Evolutionary conservation across 2,113 vertebrate species (phyloP).

Genomic region (Excalfactoria chinensis): DNA sequence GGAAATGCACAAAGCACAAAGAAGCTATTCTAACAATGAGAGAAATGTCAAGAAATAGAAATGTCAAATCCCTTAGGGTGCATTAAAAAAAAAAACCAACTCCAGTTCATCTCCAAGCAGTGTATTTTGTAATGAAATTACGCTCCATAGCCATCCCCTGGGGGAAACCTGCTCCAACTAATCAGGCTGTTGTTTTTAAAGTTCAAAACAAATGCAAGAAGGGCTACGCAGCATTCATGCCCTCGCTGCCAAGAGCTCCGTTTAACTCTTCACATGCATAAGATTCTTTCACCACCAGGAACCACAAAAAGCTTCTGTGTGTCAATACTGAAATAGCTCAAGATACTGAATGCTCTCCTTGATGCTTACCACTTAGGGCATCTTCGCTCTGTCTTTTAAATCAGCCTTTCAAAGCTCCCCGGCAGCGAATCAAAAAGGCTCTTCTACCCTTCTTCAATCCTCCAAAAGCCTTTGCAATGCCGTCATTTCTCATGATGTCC

Average conservation of each 20-base stretch:
- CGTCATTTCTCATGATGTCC: rapidly evolving
- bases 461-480: neutral
- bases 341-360: neutral
- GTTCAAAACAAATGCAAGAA: slow-evolving; percentile 71
- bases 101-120: slow-evolving; percentile 43
- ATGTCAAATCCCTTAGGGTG: slow-evolving; percentile 74
- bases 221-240: neutral
- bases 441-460: neutral
- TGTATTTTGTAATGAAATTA: slow-evolving; percentile 70
- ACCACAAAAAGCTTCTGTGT: neutral
- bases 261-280: slow-evolving; percentile 58
- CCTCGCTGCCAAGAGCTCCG: neutral
- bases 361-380: rapidly evolving
- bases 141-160: slow-evolving; percentile 24
- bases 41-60: slow-evolving; percentile 76
- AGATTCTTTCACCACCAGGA: neutral
- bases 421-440: neutral
- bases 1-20: slow-evolving; percentile 3
- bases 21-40: slow-evolving; percentile 50
- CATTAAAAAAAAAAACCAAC: neutral
- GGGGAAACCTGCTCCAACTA: slow-evolving; percentile 58
- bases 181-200: slow-evolving; percentile 64
- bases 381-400: neutral
- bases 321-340: neutral
- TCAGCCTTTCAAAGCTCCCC: neutral